phyloP scores from a whole-genome alignment of 2,888 invertebrate genomes.

The Drosophila macrospina region DNA sequence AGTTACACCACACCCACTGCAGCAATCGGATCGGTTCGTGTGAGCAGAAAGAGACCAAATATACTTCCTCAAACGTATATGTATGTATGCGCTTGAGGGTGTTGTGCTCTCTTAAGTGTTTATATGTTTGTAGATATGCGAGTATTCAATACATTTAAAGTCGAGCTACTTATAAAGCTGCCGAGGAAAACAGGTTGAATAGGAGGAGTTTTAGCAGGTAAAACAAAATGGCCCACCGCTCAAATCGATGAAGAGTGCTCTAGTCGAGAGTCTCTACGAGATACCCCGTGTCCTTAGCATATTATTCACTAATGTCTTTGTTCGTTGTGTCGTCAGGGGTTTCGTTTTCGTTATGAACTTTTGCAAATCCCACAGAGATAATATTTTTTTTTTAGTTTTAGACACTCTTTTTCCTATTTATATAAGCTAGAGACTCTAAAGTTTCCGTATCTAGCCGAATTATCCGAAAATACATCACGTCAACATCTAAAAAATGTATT shows the following conservation, averaged over 20 bases:
- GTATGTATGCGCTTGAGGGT: background rate
- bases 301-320: too few species aligned
- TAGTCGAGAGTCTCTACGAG: too few species aligned
- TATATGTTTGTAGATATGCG: slow-evolving; percentile 14
- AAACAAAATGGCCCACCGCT: slow-evolving; percentile 46
- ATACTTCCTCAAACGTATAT: slow-evolving; percentile 6
- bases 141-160: slow-evolving; percentile 40
- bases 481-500: too few species aligned
- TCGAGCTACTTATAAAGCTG: slow-evolving; percentile 26
- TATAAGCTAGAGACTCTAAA: too few species aligned
- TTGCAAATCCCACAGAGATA: too few species aligned
- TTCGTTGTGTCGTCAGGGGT: too few species aligned
- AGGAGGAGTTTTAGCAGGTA: slow-evolving; percentile 45
- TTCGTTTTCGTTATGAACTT: too few species aligned
- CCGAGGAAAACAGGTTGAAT: slow-evolving; percentile 48
- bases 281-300: too few species aligned
- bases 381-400: too few species aligned
- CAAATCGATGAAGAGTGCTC: background rate
- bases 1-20: slow-evolving; percentile 9
- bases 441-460: too few species aligned
- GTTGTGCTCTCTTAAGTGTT: slow-evolving; percentile 26
- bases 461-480: too few species aligned
- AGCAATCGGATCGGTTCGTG: background rate
- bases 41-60: slow-evolving; percentile 12
- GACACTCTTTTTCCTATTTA: too few species aligned